phyloP scores from a whole-genome alignment of 2,113 vertebrate genomes.

The Gallinago media region DNA sequence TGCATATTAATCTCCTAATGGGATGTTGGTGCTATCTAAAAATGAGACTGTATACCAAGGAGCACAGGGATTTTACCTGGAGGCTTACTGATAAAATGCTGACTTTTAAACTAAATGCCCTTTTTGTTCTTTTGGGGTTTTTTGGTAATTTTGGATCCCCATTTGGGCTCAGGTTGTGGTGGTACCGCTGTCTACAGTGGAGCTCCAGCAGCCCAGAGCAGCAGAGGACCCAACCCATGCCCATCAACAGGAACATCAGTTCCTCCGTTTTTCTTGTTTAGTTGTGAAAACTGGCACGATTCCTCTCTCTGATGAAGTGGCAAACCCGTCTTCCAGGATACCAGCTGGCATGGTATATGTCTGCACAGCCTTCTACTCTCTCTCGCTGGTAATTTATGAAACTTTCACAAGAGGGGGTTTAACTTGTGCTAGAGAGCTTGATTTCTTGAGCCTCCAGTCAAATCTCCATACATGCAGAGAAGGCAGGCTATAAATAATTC shows the following conservation, averaged over 20 bases:
- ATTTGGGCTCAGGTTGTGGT: background rate
- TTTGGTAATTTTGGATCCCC: background rate
- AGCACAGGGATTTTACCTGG: background rate
- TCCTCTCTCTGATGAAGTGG: background rate
- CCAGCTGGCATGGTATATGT: background rate
- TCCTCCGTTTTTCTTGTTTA: background rate
- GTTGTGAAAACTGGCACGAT: constrained; percentile 1
- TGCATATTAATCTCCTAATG: background rate
- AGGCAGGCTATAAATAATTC: constrained; percentile 43
- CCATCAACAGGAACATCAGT: background rate
- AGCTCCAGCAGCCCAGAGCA: background rate
- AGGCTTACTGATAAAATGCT: background rate
- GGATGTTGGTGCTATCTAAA: background rate
- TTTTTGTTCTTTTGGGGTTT: background rate
- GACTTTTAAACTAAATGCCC: background rate
- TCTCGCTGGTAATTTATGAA: background rate
- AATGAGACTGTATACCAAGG: background rate
- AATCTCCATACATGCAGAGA: background rate
- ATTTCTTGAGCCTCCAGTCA: background rate
- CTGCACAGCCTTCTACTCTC: background rate
- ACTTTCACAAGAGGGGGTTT: background rate
- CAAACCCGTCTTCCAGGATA: background rate
- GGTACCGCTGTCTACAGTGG: background rate
- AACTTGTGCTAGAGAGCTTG: background rate
- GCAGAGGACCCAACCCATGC: background rate